Conservation (phyloP, 2,888 invertebrate genomes). For the Ophraella communa region DNA sequence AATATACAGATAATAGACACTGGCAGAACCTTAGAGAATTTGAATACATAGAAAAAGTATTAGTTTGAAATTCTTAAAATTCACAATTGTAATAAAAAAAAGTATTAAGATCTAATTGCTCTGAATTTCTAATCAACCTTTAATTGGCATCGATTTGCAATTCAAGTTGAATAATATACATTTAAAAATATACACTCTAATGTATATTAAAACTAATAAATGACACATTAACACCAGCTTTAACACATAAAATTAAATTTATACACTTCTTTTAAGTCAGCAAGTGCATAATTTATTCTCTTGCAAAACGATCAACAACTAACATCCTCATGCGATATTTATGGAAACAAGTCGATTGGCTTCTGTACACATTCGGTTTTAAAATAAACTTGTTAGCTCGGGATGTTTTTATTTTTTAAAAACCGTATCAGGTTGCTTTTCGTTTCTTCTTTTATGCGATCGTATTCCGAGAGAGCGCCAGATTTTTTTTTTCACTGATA, state of each 20-base stretch:
- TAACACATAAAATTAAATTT: neutral
- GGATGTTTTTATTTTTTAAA: neutral
- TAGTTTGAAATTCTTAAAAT: too few relatives aligned
- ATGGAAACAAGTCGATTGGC: neutral
- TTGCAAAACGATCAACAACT: neutral
- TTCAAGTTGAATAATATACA: neutral
- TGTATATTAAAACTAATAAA: neutral
- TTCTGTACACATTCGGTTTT: neutral
- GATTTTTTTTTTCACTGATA: neutral
- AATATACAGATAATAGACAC: too few relatives aligned
- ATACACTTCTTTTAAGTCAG: neutral
- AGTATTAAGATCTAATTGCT: too few relatives aligned
- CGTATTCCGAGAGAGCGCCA: neutral
- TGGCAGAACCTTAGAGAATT: too few relatives aligned
- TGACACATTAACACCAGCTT: neutral
- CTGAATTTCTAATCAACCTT: neutral
- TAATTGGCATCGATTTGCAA: neutral
- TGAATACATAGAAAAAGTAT: too few relatives aligned
- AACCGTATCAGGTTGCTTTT: neutral
- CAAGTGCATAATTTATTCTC: neutral
- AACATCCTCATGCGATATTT: neutral
- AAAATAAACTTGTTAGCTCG: neutral
- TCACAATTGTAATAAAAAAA: too few relatives aligned
- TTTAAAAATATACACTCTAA: neutral
- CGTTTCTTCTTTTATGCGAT: neutral